phyloP scores from a whole-genome alignment of 1,140 invertebrate genomes.

The Dreissena rostriformis region DNA sequence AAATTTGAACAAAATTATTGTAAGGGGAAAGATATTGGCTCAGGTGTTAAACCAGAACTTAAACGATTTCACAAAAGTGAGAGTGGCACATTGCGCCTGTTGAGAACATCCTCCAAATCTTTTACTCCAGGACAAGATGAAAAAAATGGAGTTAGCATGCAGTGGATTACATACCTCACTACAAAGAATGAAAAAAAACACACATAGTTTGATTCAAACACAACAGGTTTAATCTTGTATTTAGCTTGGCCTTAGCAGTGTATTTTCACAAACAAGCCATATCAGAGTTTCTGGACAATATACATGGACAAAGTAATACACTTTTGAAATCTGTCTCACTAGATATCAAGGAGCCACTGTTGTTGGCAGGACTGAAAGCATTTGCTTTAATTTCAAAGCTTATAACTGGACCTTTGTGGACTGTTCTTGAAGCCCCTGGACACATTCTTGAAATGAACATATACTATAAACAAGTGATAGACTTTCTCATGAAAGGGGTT shows the following conservation, averaged over 20 bases:
- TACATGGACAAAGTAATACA: slow-evolving; percentile 14
- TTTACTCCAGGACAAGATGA: slow-evolving; percentile 55
- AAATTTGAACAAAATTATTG: slow-evolving; percentile 42
- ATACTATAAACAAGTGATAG: slow-evolving; percentile 15
- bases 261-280: slow-evolving; percentile 11
- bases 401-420: slow-evolving; percentile 55
- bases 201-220: slow-evolving; percentile 28
- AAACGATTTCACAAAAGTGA: slow-evolving; percentile 38
- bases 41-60: slow-evolving; percentile 8
- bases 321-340: slow-evolving; percentile 29
- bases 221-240: slow-evolving; percentile 36
- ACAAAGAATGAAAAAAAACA: slow-evolving; percentile 18
- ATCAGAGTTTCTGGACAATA: slow-evolving; percentile 31
- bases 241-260: slow-evolving; percentile 29
- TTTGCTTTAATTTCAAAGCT: slow-evolving; percentile 54
- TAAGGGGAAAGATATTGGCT: slow-evolving; percentile 25
- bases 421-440: slow-evolving; percentile 26
- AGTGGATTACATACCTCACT: slow-evolving; percentile 21
- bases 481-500: slow-evolving; percentile 12
- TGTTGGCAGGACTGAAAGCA: slow-evolving; percentile 55
- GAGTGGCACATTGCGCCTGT: slow-evolving; percentile 36
- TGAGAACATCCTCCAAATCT: slow-evolving; percentile 43
- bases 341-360: slow-evolving; percentile 49
- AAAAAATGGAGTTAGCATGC: slow-evolving; percentile 48
- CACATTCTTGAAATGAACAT: slow-evolving; percentile 44